Evolutionary conservation across 2,797 vertebrate species (phyloP), one percentile per base, ranked within the genome.

Genomic region (Luscinia megarhynchos): DNA sequence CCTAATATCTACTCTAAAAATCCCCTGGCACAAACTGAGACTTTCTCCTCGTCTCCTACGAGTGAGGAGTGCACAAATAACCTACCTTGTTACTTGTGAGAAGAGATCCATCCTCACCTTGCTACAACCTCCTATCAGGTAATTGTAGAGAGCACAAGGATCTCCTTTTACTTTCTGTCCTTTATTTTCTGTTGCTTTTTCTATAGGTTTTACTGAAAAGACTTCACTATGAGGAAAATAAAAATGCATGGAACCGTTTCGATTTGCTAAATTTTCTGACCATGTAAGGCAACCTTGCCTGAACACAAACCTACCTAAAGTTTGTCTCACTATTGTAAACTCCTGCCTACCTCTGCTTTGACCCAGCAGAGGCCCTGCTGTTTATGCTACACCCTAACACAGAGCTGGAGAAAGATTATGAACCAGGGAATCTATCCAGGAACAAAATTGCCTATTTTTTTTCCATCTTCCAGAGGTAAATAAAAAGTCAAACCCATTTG

Each of bases 401-500:
- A 83, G 61, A 89, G 29, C 43, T 72, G 48, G 38, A 91, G 50
- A 90, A 84, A 84, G 41, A 69, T 93, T 94, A 95, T 81, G 82
- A 94, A 95, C 78, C 38, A 89, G 83, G 88, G 89, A 97, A 94
- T 74, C 76, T 75, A 77, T 94, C 91, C 89, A 94, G 77, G 46
- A 96, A 84, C 29, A 85, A 95, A 95, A 95, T 80, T 80, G 70
- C 51, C 1, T 30, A 8, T 38, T 89, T 59, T 55, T 55, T 57
- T 51, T 10, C 17, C 26, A 22, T 87, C 63, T 93, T 90, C 63
- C 50, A 90, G 81, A 95, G 87, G 95, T 94, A 96, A 96, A 95
- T 91, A 94, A 95, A 95, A 94, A 92, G 88, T 84, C 91, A 96
- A 91, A 68, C 68, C 59, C 84, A 91, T 83, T 88, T 96, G 94